Base-by-base conservation (phyloP, 2,797 vertebrate genomes). In the Acanthornis magna region DNA sequence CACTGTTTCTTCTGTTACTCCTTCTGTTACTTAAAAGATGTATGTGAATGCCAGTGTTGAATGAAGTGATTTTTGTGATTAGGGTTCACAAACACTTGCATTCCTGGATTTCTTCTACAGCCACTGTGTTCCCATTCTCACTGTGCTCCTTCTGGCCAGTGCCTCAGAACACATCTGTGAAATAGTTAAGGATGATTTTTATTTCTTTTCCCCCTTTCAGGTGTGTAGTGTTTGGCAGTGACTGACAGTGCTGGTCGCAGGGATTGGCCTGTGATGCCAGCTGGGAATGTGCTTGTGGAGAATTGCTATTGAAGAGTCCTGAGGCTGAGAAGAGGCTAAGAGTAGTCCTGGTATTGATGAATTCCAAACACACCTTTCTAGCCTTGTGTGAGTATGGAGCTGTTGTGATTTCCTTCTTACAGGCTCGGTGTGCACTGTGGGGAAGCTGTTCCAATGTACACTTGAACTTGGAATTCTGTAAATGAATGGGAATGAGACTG, bases 111-210 rank as follows among this genome's bases (percentile, higher is more conserved):
- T 99, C 97, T 99, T 99, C 98, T 99, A 99, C 97, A 99, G 99
- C 96, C 99, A 99, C 98, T 99, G 99, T 98, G 99, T 99, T 99
- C 99, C 99, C 38, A 99, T 99, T 68, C 98, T 99, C 67, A 99
- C 99, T 6, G 99, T 99, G 86, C 99, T 99, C 8, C 98, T 99
- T 95, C 96, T 99, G 98, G 99, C 99, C 85, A 99, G 99, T 96
- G 99, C 99, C 7, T 98, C 98, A 65, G 98, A 99, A 90, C 98
- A 99, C 91, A 99, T 98, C 89, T 97, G 92, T 95, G 98, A 98
- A 60, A 99, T 98, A 97, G 99, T 99, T 99, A 97, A 97, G 75
- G 7, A 29, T 66, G 10, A 6, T 40, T 27, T 36, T 15, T 7
- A 10, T 30, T n/a, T 34, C 15, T 42, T 47, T 29, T 51, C 3